A percentile compares a stretch with the other conserved stretches of the same genome.
Evolutionary conservation across 2,113 vertebrate species (phyloP).

Genomic region (Grammomys dolichurus): DNA sequence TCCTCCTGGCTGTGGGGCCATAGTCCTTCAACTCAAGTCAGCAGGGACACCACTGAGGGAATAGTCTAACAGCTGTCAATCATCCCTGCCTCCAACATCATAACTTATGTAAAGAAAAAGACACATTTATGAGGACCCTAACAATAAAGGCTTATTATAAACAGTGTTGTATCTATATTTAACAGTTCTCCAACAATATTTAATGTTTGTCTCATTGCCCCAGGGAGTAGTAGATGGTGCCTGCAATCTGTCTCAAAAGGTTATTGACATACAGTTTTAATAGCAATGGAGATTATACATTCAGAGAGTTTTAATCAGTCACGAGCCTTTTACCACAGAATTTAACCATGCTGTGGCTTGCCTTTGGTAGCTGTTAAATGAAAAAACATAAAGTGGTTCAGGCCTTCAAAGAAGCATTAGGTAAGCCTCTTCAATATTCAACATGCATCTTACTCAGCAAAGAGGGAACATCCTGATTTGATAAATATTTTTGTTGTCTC

Average conservation of each 20-base stretch:
- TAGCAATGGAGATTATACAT: background rate
- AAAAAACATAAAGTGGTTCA: background rate
- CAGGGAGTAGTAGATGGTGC: background rate
- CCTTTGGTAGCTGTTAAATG: background rate
- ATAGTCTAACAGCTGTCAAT: background rate
- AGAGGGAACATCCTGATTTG: background rate
- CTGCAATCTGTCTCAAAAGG: background rate
- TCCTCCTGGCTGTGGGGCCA: background rate
- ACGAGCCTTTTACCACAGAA: constrained; percentile 1
- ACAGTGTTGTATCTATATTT: background rate
- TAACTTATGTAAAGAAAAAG: background rate
- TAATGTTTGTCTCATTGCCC: background rate
- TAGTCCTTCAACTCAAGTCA: background rate
- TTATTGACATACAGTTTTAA: background rate
- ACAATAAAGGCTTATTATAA: background rate
- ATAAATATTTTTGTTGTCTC: constrained; percentile 5
- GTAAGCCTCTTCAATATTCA: background rate
- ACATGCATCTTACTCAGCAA: background rate
- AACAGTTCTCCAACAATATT: background rate
- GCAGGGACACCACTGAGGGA: background rate
- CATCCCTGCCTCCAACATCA: background rate
- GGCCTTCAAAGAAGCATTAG: background rate
- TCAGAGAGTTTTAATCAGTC: background rate
- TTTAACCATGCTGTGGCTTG: background rate
- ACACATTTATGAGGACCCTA: background rate